phyloP scores from a whole-genome alignment of 30 jellyfish, hydroid and myxozoan species.

The Turritopsis dohrnii region DNA sequence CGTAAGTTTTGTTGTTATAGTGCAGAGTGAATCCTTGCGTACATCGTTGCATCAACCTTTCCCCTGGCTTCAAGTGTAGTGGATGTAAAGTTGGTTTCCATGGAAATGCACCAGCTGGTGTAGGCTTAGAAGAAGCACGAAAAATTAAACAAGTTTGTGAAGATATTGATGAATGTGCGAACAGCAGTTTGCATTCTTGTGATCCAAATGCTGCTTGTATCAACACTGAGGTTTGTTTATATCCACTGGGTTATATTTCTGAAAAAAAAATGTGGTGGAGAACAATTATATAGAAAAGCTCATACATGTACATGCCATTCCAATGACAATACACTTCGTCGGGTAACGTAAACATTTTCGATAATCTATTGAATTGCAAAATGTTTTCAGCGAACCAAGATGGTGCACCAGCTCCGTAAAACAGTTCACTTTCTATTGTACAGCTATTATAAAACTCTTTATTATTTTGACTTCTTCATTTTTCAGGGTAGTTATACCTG shows the following conservation, averaged over 20 bases:
- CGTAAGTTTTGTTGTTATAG: slow-evolving; percentile 19
- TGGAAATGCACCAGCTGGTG: slow-evolving; percentile 93
- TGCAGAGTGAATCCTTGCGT: slow-evolving; percentile 34
- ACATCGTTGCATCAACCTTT: slow-evolving; percentile 47
- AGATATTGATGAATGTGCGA: slow-evolving; percentile 71
- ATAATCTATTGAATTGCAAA: not conserved
- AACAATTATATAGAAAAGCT: too few species aligned
- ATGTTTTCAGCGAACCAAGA: too few species aligned
- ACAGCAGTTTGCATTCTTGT: slow-evolving; percentile 44
- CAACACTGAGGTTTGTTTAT: slow-evolving; percentile 66
- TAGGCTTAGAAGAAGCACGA: slow-evolving; percentile 71
- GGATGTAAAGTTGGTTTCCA: slow-evolving; percentile 93
- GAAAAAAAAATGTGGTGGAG: too few species aligned
- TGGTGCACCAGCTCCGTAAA: too few species aligned
- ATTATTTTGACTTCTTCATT: not conserved
- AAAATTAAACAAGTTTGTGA: slow-evolving; percentile 62
- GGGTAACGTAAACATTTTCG: too few species aligned
- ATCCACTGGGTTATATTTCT: not conserved
- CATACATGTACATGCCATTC: too few species aligned
- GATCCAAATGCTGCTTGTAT: slow-evolving; percentile 76
- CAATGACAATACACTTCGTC: too few species aligned
- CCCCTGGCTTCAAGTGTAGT: slow-evolving; percentile 89
- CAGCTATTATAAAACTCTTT: not conserved
- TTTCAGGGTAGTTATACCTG: slow-evolving; percentile 85
- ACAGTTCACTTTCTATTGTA: too few species aligned